Conservation (phyloP, 2,797 vertebrate species). For the Chelonia mydas region DNA sequence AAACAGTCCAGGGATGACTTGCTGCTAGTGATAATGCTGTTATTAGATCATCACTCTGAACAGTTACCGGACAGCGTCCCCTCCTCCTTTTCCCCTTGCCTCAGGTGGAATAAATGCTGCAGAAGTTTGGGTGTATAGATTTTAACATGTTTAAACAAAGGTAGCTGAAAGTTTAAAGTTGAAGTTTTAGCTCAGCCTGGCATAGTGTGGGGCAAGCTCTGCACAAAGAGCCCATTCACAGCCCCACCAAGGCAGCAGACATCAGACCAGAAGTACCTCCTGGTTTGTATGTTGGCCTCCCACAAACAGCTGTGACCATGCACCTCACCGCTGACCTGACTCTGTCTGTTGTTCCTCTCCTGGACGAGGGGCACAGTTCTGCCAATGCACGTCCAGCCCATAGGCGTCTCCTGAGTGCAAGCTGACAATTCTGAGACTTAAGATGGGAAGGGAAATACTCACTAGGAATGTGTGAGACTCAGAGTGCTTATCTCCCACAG, state of each 20-base stretch:
- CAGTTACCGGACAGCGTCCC: neutral
- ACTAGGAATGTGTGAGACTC: neutral
- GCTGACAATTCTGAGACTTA: neutral
- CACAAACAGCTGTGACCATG: neutral
- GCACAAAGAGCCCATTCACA: neutral
- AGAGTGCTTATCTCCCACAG: neutral
- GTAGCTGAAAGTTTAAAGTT: neutral
- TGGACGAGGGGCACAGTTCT: neutral
- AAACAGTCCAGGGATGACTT: neutral
- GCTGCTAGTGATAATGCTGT: accelerated
- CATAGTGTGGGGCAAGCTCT: neutral
- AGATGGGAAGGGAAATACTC: neutral
- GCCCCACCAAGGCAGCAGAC: neutral
- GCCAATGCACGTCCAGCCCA: neutral
- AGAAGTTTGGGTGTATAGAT: neutral
- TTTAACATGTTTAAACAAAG: neutral
- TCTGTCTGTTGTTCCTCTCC: accelerated
- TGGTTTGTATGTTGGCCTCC: neutral
- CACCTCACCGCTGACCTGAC: neutral
- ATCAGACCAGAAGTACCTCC: neutral
- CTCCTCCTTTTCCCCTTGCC: neutral
- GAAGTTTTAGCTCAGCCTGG: neutral
- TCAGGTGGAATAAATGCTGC: neutral
- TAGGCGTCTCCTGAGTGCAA: neutral
- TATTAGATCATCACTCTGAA: neutral